Evolutionary conservation across 2,113 vertebrate species (phyloP).

Genomic region (Arothron firmamentum): DNA sequence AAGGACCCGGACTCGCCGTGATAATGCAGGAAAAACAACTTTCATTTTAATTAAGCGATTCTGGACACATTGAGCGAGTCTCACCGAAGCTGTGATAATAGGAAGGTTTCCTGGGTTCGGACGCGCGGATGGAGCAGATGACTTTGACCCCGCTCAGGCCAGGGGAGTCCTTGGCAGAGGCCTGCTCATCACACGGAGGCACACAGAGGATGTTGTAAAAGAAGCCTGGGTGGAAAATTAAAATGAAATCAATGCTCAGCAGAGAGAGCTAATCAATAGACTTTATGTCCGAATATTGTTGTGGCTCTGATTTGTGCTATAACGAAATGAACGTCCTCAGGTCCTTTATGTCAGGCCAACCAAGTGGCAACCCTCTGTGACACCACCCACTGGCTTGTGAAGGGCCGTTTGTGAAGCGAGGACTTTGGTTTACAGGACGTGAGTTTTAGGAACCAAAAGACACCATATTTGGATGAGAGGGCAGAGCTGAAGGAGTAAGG

Average conservation of each 20-base stretch:
- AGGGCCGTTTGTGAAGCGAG: too few species aligned
- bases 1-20: constrained; percentile 19
- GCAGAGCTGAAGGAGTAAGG: background rate
- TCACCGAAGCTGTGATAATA: constrained; percentile 95
- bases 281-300: too few species aligned
- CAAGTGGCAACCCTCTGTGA: too few species aligned
- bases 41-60: constrained; percentile 1
- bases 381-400: too few species aligned
- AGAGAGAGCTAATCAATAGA: too few species aligned
- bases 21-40: constrained; percentile 12
- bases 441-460: too few species aligned
- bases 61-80: constrained; percentile 22
- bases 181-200: constrained; percentile 72
- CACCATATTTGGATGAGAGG: background rate
- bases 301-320: too few species aligned
- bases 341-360: too few species aligned
- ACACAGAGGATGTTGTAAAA: constrained; percentile 85
- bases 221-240: constrained; percentile 68
- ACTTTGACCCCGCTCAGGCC: constrained; percentile 78
- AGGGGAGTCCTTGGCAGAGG: constrained; percentile 55
- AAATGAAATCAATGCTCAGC: background rate
- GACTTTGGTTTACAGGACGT: too few species aligned
- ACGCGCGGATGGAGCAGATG: constrained; percentile 82
- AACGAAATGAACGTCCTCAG: too few species aligned
- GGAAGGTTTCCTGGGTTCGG: constrained; percentile 79